A percentile compares a stretch with the other conserved stretches of the same genome.
Evolutionary conservation across 2,888 invertebrate genomes (phyloP).

Genomic region (Tipula lateralis): DNA sequence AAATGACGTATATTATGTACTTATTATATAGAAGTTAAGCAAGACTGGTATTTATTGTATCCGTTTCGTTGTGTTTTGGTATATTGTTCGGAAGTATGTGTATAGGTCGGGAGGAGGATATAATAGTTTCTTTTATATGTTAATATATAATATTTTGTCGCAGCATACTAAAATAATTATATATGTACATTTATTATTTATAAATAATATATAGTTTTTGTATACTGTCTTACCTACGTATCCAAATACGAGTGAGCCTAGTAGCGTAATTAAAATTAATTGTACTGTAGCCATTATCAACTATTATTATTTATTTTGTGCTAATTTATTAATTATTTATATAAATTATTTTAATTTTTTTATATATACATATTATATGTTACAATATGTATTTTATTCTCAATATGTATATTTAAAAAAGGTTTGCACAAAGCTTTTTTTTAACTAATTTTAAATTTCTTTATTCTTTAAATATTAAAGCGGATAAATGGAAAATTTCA

Average conservation of each 20-base stretch:
- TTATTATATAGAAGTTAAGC: background rate
- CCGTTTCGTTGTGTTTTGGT: background rate
- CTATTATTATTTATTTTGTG: background rate
- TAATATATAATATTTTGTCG: background rate
- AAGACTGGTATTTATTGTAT: background rate
- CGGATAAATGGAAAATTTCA: background rate
- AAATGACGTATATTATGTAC: too few species aligned
- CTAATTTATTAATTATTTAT: background rate
- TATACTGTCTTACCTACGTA: background rate
- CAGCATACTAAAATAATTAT: background rate
- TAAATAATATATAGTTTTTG: background rate
- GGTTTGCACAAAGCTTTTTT: background rate
- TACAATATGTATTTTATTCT: background rate
- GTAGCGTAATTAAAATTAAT: background rate
- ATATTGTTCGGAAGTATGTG: background rate
- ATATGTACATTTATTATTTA: background rate
- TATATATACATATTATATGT: background rate
- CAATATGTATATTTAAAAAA: background rate
- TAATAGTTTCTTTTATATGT: background rate
- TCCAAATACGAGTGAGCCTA: background rate
- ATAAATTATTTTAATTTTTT: background rate
- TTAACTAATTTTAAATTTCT: background rate
- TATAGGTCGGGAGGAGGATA: background rate
- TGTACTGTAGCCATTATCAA: background rate
- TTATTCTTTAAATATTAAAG: background rate